These are phyloP conservation scores for Thymelicus sylvestris DNA, from an alignment of 2,888 invertebrate species.

Conservation along the genomic window DNA sequence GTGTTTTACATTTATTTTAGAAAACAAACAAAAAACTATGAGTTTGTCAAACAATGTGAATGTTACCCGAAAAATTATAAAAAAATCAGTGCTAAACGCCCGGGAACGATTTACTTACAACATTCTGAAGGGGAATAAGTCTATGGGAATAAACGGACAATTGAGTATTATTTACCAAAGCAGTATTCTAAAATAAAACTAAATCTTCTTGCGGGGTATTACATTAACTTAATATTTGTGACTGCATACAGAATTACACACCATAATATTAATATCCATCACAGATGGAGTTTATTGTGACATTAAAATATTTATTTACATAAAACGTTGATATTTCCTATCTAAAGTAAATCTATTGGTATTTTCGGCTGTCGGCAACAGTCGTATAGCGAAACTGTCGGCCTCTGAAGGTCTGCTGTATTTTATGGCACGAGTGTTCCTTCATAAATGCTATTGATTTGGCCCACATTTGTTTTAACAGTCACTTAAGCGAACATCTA, in stretches of 20 bases:
- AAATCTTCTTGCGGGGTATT: neutral
- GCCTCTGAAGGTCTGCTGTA: slow-evolving; percentile 8
- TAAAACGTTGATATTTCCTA: slow-evolving; percentile 40
- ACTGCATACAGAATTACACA: neutral
- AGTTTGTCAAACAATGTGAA: too few relatives aligned
- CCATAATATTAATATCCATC: slow-evolving; percentile 34
- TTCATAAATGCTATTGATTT: slow-evolving; percentile 12
- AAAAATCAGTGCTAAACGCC: too few relatives aligned
- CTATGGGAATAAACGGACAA: too few relatives aligned
- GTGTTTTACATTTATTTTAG: too few relatives aligned
- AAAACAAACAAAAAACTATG: too few relatives aligned
- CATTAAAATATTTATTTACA: slow-evolving; percentile 45
- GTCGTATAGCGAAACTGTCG: neutral
- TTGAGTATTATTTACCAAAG: too few relatives aligned
- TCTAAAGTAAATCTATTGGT: slow-evolving; percentile 44
- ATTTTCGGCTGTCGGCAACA: slow-evolving; percentile 28
- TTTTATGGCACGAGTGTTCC: slow-evolving; percentile 33
- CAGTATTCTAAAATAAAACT: neutral
- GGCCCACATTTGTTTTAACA: neutral
- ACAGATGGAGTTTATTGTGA: slow-evolving; percentile 42
- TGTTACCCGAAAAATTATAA: too few relatives aligned
- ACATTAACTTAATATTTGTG: too few relatives aligned
- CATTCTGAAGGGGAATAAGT: too few relatives aligned
- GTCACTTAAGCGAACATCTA: neutral
- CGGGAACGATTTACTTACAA: too few relatives aligned